phyloP scores from a whole-genome alignment of 2,888 invertebrate species.

The Hypena proboscidalis region DNA sequence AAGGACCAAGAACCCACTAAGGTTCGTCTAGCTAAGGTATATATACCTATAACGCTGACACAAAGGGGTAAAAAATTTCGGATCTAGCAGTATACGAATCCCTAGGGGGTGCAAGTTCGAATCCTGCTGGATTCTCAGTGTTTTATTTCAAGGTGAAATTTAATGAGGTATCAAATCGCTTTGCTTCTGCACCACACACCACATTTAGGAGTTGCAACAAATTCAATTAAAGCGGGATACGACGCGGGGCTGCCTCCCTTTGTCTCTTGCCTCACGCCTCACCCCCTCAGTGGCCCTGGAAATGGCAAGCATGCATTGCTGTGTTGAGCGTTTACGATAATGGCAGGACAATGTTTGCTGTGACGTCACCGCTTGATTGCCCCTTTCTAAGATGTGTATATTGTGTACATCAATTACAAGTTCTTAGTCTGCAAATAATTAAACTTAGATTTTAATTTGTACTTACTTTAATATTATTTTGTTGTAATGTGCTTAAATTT shows the following conservation, averaged over 20 bases:
- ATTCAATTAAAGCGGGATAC: constrained; percentile 53
- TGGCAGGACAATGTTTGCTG: constrained; percentile 16
- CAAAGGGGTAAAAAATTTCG: too few relatives aligned
- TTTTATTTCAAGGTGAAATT: too few relatives aligned
- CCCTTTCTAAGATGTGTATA: constrained; percentile 12
- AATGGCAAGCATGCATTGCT: constrained; percentile 16
- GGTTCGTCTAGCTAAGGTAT: too few relatives aligned
- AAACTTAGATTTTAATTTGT: too few relatives aligned
- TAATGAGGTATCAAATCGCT: neutral
- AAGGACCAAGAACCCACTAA: too few relatives aligned
- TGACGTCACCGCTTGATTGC: constrained; percentile 23
- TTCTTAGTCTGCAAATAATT: too few relatives aligned
- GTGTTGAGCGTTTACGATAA: constrained; percentile 24
- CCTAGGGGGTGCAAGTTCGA: too few relatives aligned
- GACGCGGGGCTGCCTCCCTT: constrained; percentile 16
- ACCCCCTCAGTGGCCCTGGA: neutral
- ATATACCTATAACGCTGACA: too few relatives aligned
- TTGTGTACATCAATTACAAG: constrained; percentile 4
- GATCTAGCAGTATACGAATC: too few relatives aligned
- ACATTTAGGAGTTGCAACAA: constrained; percentile 46
- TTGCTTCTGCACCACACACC: neutral
- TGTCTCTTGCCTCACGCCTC: neutral
- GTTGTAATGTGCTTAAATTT: too few relatives aligned
- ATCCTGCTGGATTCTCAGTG: too few relatives aligned
- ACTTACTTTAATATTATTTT: too few relatives aligned